Percentiles rank a stretch among this genome's conserved stretches.
Conservation (phyloP, 37 sponge, comb jelly and placozoan genomes). For the Hexactinellida sp. region DNA sequence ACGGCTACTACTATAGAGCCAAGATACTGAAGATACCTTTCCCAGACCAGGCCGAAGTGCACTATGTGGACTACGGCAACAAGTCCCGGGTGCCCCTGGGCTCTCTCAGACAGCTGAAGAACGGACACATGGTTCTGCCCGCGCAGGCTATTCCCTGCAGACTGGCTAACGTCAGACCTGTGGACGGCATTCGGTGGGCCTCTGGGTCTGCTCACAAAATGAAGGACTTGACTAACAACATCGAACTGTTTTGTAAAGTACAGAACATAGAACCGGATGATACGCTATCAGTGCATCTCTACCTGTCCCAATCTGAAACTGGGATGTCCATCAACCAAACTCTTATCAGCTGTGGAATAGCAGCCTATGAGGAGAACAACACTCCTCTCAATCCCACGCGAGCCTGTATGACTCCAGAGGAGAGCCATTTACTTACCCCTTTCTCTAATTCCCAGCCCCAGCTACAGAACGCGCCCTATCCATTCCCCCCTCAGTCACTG, state of each 20-base stretch:
- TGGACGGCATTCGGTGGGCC: slow-evolving; percentile 21
- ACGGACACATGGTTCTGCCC: slow-evolving; percentile 36
- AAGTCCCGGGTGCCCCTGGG: neutral
- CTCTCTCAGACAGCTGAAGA: slow-evolving; percentile 23
- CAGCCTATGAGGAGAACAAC: neutral
- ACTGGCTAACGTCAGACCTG: slow-evolving; percentile 43
- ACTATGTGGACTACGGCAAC: slow-evolving; percentile 66
- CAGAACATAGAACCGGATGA: neutral
- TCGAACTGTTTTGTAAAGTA: neutral
- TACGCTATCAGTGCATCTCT: neutral
- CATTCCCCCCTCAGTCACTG: neutral
- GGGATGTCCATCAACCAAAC: neutral
- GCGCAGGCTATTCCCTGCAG: slow-evolving; percentile 41
- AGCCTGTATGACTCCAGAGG: neutral
- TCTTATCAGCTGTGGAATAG: neutral
- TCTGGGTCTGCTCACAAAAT: neutral
- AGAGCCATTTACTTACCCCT: neutral
- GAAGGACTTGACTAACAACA: neutral
- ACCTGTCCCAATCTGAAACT: neutral
- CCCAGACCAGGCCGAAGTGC: slow-evolving; percentile 27
- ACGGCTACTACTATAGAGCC: slow-evolving; percentile 49
- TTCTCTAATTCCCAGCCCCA: neutral
- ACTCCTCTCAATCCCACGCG: neutral
- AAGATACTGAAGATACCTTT: slow-evolving; percentile 20
- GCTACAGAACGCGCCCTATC: neutral